Evolutionary conservation across 2,113 vertebrate genomes (phyloP), one percentile per base, ranked within the genome.

Genomic region (Spea multiplicata): DNA sequence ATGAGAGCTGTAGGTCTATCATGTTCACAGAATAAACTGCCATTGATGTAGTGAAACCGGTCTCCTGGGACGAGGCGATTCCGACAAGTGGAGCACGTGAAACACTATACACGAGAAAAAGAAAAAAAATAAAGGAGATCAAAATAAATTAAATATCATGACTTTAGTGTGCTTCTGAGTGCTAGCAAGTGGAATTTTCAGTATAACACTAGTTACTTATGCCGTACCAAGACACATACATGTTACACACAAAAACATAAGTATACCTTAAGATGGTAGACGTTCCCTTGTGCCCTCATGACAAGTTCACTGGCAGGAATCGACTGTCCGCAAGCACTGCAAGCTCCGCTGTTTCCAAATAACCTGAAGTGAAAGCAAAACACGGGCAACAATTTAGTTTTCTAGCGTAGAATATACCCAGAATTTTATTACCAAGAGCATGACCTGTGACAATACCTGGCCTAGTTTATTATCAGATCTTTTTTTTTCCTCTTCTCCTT

Each of bases 1-100:
- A 99, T 98, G 95, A 99, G 96, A 84, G 97, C 96, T 91, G 97
- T 96, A 91, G 97, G 97, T 95, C 96, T 95, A 96, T 99, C 97
- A 91, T 99, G 97, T 96, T 99, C 97, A 86, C 97, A 99, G 93
- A 99, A 99, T 95, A 99, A 95, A 95, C 95, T 99, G 95, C 97
- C 97, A 90, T 99, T 99, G 95, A 99, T 96, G 94, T 99, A 99
- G 95, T 99, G 97, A 93, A 99, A 99, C 90, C 97, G 92, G 87
- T 99, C 97, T 83, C 97, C 97, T 0, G 97, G 97, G 90, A 99
- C 95, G 84, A 99, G 94, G 86, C 97, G 95, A 93, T 99, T 99
- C 94, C 96, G 96, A 94, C 97, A 99, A 93, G 97, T 98, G 91
- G 97, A 98, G 94, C 97, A 99, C 61, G 97, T 98, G 91, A 99